Evolutionary conservation across 2,797 vertebrate species (phyloP).

Genomic region (Carcharodon carcharias): DNA sequence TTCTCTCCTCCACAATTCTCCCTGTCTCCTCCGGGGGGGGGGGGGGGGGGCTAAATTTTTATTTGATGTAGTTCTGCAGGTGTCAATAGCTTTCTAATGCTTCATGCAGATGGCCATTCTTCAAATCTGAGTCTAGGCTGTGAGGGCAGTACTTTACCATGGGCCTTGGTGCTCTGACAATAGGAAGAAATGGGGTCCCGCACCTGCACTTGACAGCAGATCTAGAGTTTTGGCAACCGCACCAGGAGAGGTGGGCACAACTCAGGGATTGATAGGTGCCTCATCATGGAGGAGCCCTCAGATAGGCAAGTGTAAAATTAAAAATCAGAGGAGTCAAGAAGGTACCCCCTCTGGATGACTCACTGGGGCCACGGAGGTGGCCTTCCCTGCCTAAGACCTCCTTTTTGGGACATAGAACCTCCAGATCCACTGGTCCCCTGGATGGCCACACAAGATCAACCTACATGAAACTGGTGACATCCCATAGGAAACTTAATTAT

Average conservation of each 20-base stretch:
- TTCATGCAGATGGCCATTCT: neutral
- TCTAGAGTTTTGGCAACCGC: neutral
- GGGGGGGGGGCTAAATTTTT: too few relatives aligned
- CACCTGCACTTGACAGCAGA: neutral
- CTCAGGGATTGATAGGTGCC: neutral
- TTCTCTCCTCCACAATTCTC: neutral
- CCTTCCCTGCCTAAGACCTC: too few relatives aligned
- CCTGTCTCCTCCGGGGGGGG: neutral
- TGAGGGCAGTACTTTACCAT: neutral
- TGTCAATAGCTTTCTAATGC: neutral
- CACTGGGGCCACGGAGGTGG: too few relatives aligned
- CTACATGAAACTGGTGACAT: too few relatives aligned
- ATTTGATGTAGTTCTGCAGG: neutral
- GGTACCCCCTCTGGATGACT: neutral
- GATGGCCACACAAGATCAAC: too few relatives aligned
- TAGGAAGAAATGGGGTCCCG: neutral
- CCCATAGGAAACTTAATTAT: too few relatives aligned
- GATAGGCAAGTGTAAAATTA: neutral
- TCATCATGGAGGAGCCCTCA: neutral
- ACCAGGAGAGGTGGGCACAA: neutral
- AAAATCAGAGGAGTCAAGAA: neutral
- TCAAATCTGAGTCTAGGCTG: neutral
- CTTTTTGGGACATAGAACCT: too few relatives aligned
- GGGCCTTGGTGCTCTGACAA: neutral
- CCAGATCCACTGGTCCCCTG: too few relatives aligned